These are phyloP conservation scores for Gonocerus acuteangulatus DNA, from an alignment of 2,888 invertebrate species.

Conservation along the genomic window DNA sequence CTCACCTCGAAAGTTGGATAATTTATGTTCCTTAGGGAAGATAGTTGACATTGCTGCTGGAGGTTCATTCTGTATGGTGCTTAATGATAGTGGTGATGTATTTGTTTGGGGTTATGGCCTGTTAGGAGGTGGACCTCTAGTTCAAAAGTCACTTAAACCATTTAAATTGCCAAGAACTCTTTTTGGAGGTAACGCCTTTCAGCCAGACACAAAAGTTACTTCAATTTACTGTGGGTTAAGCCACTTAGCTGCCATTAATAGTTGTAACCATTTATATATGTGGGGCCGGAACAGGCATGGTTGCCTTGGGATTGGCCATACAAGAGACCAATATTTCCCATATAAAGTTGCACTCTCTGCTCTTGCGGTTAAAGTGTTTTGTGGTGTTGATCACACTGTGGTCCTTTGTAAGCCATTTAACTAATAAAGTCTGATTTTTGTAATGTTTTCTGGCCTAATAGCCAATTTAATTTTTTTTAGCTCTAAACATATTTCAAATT, in stretches of 20 bases:
- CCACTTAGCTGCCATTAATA: constrained; percentile 74
- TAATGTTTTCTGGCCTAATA: no score
- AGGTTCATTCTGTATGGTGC: constrained; percentile 75
- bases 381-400: constrained; percentile 80
- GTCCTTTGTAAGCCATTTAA: constrained; percentile 60
- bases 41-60: constrained; percentile 74
- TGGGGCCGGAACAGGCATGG: constrained; percentile 87
- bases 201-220: constrained; percentile 57
- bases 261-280: constrained; percentile 72
- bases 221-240: constrained; percentile 65
- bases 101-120: constrained; percentile 93
- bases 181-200: constrained; percentile 80
- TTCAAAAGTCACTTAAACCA: constrained; percentile 58
- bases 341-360: constrained; percentile 74
- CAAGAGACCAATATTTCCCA: constrained; percentile 80
- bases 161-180: constrained; percentile 66
- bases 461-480: no score
- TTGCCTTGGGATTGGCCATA: constrained; percentile 73
- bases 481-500: no score
- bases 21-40: constrained; percentile 54
- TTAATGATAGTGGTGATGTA: constrained; percentile 74
- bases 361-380: constrained; percentile 61
- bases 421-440: constrained; percentile 17
- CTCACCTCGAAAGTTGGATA: constrained; percentile 57
- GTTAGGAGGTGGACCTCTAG: constrained; percentile 78